Percentiles rank a stretch among this genome's conserved stretches.
Conservation (phyloP, 2,888 invertebrate species). For the Papilio elwesi region DNA sequence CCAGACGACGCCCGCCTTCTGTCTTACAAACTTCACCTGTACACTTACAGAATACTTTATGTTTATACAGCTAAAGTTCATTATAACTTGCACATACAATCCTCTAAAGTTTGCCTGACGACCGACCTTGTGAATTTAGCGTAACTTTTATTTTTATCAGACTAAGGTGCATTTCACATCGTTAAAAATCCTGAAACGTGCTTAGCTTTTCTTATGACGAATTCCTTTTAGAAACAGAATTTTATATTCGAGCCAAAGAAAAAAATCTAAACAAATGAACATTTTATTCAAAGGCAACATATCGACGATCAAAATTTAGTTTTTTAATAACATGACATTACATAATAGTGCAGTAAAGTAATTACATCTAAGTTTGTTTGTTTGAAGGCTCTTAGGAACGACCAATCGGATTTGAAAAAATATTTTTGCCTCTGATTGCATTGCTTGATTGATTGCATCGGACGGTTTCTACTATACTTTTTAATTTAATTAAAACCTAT, state of each 20-base stretch:
- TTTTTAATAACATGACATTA: not conserved
- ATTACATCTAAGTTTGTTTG: no score
- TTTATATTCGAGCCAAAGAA: constrained; percentile 54
- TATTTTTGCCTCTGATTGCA: no score
- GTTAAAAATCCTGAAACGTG: constrained; percentile 42
- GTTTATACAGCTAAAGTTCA: constrained; percentile 50
- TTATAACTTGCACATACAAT: constrained; percentile 44
- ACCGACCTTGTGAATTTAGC: constrained; percentile 54
- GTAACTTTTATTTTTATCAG: constrained; percentile 43
- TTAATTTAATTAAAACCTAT: no score
- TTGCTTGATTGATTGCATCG: no score
- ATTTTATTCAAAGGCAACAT: constrained; percentile 42
- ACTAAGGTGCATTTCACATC: constrained; percentile 43
- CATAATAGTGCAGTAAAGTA: not conserved
- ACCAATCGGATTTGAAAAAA: no score
- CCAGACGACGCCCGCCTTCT: constrained; percentile 52
- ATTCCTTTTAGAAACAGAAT: constrained; percentile 58
- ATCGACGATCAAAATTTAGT: constrained; percentile 27
- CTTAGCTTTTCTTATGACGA: constrained; percentile 60
- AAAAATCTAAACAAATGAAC: constrained; percentile 45
- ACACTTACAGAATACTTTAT: constrained; percentile 47
- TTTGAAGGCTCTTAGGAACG: no score
- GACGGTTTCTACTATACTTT: no score
- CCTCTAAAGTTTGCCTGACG: constrained; percentile 51
- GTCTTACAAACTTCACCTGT: constrained; percentile 51